A percentile compares a stretch with the other conserved stretches of the same genome.
These are phyloP conservation scores for Drosophila fulvimacula DNA, from an alignment of 2,888 invertebrate species.

Conservation along the genomic window DNA sequence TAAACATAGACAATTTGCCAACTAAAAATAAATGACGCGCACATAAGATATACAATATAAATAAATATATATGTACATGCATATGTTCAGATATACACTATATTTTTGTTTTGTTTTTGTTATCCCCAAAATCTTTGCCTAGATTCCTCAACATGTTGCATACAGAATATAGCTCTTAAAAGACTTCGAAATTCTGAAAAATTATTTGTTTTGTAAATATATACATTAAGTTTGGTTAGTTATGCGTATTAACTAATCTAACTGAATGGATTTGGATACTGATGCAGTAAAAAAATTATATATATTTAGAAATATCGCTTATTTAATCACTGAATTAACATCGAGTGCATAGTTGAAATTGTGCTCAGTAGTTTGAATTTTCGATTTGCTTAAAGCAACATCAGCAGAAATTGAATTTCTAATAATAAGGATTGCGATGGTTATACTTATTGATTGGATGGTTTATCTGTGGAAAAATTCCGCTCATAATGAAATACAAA, in stretches of 20 bases:
- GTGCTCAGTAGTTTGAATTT: neutral
- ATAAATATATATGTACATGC: neutral
- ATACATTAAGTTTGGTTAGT: neutral
- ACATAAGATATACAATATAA: constrained; percentile 28
- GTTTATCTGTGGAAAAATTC: constrained; percentile 51
- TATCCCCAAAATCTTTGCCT: neutral
- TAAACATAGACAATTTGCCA: constrained; percentile 53
- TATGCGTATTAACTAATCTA: neutral
- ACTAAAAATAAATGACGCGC: constrained; percentile 55
- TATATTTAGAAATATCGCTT: neutral
- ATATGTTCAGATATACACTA: neutral
- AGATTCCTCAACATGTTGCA: neutral
- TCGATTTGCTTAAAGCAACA: constrained; percentile 6
- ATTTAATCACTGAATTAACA: neutral
- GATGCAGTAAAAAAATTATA: neutral
- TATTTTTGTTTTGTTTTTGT: neutral
- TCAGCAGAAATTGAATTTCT: constrained; percentile 6
- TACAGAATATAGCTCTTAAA: neutral
- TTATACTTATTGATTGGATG: constrained; percentile 17
- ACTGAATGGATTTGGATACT: neutral
- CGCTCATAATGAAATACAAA: constrained; percentile 64
- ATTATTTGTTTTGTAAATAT: neutral
- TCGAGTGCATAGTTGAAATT: neutral
- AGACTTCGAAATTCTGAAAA: neutral
- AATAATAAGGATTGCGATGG: constrained; percentile 5